Base-by-base conservation (phyloP, 2,797 vertebrate genomes). In the Myripristis jacobus region DNA sequence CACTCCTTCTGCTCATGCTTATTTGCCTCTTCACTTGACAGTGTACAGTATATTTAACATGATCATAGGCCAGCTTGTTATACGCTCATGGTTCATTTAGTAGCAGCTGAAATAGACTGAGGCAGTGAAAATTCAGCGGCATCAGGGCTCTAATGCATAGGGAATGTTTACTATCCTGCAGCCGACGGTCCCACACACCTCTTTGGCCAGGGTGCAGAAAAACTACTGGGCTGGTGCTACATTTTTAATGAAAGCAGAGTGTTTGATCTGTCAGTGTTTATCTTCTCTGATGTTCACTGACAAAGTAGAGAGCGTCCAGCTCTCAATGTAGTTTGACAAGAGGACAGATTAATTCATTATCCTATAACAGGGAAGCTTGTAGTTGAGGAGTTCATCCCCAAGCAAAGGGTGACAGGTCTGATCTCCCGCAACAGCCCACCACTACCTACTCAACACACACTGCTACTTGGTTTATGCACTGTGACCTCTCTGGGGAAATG, bases 221-320 rank as follows among this genome's bases (percentile, higher is more conserved):
- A n/a, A n/a, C 73, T 78, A 70, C 73, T 73, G 82, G 75, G 72
- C 78, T 66, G 53, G 66, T 66, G 77, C 72, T 88, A 65, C 83
- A 87, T 88, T 86, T 89, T 88, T 87, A 90, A 92, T 91, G 88
- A 90, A 88, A 89, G 85, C 64, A 65, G 75, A 77, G 65, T 74
- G 82, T 89, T 88, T 90, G 88, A 91, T 89, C 86, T 90, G 88
- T 78, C 82, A 88, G 74, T 84, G 84, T 90, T 89, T 87, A 81
- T 86, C 86, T 73, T 77, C 82, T 83, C 81, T 84, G 83, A 89
- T 91, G 84, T 81, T 82, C 84, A 82, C 81, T 80, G 87, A 87
- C 82, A 83, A 75, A 78, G 80, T 60, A 43, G 75, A 72, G 80
- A 71, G 79, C 62, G 56, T 70, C 82, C 73, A 63, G 70, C 62